Base-by-base conservation (phyloP, 2,888 invertebrate genomes). In the Mesorhabditis spiculigera region DNA sequence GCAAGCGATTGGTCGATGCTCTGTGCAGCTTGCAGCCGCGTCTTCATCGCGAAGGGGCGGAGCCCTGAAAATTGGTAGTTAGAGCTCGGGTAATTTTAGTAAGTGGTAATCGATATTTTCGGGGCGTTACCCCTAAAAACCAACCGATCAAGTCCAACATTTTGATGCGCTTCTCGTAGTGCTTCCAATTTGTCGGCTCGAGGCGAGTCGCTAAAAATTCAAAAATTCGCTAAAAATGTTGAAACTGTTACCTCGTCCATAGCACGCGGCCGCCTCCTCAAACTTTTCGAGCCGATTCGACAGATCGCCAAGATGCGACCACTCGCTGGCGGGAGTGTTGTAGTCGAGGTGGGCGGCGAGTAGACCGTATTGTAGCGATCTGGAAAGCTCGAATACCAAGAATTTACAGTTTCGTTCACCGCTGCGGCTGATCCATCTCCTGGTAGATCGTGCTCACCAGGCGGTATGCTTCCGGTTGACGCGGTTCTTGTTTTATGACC, bases 251-350 rank as follows among this genome's bases (percentile, higher is more conserved):
- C 80, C 80, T 73, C 81, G 76, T 4, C 78, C 82, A 62, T 77
- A 83, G 66, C 84, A 86, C 5, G 80, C 78, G 0, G 82, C 79
- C 0, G 85, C 82, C 67, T 83, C 81, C 43, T 83, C 81, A n/a
- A 73, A 68, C 58, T 79, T 71, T 16, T 76, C 71, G 10, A 84
- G 73, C 4, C 73, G 72, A 5, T 74, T 68, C 0, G 86, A 79
- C 65, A 78, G 67, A 62, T 83, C 82, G 63, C 81, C 85, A 70
- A 82, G 77, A 28, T 76, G 73, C 5, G 73, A 70, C 85, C 86
- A 85, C 43, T 83, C 80, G 8, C 75, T 78, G 4, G 81, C 78
- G 1, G 81, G 75, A 5, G 85, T 82, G 67, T 74, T 72, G 3
- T 71, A 66, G 66, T 78, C 75, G 43, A 85, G 72, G 74, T 83